Conservation (phyloP, 2,888 invertebrate genomes). For the Andrena praecox region DNA sequence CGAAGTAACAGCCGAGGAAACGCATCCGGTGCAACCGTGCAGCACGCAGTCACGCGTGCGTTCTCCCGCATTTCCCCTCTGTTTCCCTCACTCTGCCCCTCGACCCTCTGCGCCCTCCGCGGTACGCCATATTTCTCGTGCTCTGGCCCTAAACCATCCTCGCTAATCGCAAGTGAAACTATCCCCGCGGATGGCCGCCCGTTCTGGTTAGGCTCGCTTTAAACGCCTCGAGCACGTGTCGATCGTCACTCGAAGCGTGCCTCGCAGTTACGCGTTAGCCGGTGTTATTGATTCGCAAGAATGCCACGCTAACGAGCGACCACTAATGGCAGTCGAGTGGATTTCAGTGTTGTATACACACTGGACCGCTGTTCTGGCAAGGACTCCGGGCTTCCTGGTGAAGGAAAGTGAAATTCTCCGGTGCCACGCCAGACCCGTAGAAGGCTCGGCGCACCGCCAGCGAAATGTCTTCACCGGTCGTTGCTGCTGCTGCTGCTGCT, state of each 20-base stretch:
- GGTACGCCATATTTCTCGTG: background rate
- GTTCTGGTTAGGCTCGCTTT: constrained; percentile 7
- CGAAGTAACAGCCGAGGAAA: constrained; percentile 52
- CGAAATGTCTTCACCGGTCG: constrained; percentile 8
- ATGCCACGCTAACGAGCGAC: constrained; percentile 28
- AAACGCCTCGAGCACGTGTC: constrained; percentile 46
- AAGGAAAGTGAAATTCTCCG: constrained; percentile 11
- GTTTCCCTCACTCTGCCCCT: background rate
- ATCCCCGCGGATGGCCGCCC: background rate
- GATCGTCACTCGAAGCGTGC: constrained; percentile 37
- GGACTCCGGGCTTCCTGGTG: background rate
- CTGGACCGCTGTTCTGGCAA: background rate
- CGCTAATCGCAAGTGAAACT: constrained; percentile 12
- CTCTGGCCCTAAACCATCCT: constrained; percentile 22
- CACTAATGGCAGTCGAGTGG: constrained; percentile 10
- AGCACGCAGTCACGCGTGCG: constrained; percentile 56
- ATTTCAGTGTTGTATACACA: constrained; percentile 16
- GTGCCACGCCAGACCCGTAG: background rate
- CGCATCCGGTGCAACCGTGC: constrained; percentile 48
- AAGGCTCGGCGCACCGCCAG: background rate
- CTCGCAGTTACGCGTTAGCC: background rate
- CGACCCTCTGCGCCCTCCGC: background rate
- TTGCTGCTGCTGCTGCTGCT: too few relatives aligned
- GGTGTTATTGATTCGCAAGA: constrained; percentile 33
- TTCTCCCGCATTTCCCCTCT: constrained; percentile 25